Base-by-base conservation (phyloP, 2,797 vertebrate genomes). In the Heterohyrax brucei region DNA sequence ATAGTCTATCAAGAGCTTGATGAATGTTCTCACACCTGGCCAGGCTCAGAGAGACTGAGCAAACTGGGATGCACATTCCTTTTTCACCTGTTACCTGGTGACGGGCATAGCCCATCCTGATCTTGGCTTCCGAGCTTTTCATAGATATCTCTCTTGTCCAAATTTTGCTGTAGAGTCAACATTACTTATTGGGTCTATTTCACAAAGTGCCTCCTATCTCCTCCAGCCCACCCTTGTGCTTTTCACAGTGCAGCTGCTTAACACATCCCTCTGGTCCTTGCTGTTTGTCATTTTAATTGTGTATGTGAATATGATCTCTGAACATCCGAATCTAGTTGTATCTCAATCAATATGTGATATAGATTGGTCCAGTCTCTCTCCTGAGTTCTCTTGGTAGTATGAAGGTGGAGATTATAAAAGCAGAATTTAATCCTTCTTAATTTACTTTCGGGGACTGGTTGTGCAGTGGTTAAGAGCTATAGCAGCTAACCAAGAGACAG, bases 1-100 rank as follows among this genome's bases (percentile, higher is more conserved):
- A 62, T 87, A 96, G 92, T 96, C 85, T 94, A 97, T 96, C 95
- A 97, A 96, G 95, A 95, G 28, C 87, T 86, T 98, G 97, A 98
- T 97, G 97, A 98, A 98, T 98, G 95, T 96, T 96, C 93, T 98
- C 93, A 98, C 86, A 98, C 86, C 94, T 97, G 97, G 96, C 87
- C 97, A 98, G 85, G 44, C 68, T 97, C 85, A 84, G 95, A 97
- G 95, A 96, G 94, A 72, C 94, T 89, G 93, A 96, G 61, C 91
- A 98, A 98, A 96, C 48, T 70, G 33, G 33, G 5, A 48, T 95
- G 98, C 93, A 87, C 14, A 89, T 90, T 88, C 93, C 50, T 77
- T 68, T 53, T 95, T 96, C 3, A 5, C 83, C 53, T 98, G 95
- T 89, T 97, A 83, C 19, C 7, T 62, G 66, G 53, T 81, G 7